Conservation (phyloP, 2,888 invertebrate species). For the Exocentrus adspersus region DNA sequence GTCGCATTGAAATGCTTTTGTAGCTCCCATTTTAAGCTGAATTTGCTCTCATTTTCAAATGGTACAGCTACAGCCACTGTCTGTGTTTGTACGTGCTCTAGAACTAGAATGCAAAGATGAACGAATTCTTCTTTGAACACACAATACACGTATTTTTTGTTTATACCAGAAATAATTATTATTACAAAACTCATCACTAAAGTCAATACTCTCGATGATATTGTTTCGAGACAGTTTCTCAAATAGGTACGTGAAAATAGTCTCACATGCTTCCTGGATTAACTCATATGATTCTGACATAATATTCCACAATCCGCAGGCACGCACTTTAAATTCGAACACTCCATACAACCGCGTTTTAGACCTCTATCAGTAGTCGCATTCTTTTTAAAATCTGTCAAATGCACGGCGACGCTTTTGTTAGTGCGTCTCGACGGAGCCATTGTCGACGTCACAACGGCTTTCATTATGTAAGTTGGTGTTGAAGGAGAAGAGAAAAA, state of each 20-base stretch:
- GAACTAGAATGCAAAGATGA: too few relatives aligned
- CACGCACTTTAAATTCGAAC: constrained; percentile 24
- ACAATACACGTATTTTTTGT: too few relatives aligned
- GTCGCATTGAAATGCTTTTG: constrained; percentile 52
- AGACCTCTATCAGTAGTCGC: constrained; percentile 44
- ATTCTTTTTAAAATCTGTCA: constrained; percentile 62
- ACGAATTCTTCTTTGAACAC: too few relatives aligned
- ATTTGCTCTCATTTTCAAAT: constrained; percentile 42
- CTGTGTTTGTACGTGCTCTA: too few relatives aligned
- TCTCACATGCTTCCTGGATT: too few relatives aligned
- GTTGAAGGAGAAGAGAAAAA: constrained; percentile 60
- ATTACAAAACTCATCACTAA: too few relatives aligned
- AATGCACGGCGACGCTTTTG: constrained; percentile 58
- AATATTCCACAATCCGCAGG: constrained; percentile 16
- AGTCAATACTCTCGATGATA: too few relatives aligned
- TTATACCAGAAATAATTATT: too few relatives aligned
- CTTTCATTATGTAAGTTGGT: constrained; percentile 63
- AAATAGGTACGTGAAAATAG: too few relatives aligned
- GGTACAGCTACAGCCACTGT: constrained; percentile 26
- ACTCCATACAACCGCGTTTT: constrained; percentile 34
- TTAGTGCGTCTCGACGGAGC: constrained; percentile 59
- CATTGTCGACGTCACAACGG: constrained; percentile 59
- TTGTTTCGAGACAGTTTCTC: too few relatives aligned
- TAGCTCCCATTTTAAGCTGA: constrained; percentile 35
- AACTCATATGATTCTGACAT: constrained; percentile 24